These are phyloP conservation scores for Drosophila mayri DNA, from an alignment of 1,140 invertebrate genomes.

Conservation along the genomic window DNA sequence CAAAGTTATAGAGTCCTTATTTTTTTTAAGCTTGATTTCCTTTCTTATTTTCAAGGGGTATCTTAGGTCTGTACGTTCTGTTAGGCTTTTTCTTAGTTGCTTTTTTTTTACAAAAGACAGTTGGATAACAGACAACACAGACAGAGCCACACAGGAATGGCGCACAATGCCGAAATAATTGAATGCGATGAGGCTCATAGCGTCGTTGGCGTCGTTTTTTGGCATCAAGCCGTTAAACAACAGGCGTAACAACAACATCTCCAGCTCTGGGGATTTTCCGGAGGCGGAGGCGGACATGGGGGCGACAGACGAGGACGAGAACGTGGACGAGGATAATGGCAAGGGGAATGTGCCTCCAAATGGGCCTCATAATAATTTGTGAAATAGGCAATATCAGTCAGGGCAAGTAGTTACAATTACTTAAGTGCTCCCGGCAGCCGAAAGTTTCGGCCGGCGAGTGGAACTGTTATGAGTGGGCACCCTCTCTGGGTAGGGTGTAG, in stretches of 20 bases:
- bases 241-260: constrained; percentile 66
- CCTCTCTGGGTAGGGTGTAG: too few species aligned
- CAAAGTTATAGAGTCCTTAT: too few species aligned
- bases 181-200: constrained; percentile 82
- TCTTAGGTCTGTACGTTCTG: not conserved
- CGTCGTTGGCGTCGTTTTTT: constrained; percentile 74
- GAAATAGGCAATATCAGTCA: constrained; percentile 82
- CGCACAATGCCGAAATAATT: constrained; percentile 81
- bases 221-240: constrained; percentile 82
- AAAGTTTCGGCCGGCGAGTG: constrained; percentile 28
- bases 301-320: not conserved
- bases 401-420: constrained; percentile 81
- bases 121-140: constrained; percentile 39
- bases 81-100: not conserved
- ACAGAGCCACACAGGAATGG: constrained; percentile 37
- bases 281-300: constrained; percentile 1
- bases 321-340: constrained; percentile 17
- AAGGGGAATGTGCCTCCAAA: constrained; percentile 72
- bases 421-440: constrained; percentile 72
- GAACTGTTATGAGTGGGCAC: not conserved
- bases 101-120: constrained; percentile 15
- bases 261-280: constrained; percentile 34
- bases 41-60: not conserved
- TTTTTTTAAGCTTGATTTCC: too few species aligned
- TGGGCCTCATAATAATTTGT: constrained; percentile 82